Evolutionary conservation across 2,113 vertebrate genomes (phyloP), one percentile per base, ranked within the genome.

Genomic region (Fukomys damarensis): DNA sequence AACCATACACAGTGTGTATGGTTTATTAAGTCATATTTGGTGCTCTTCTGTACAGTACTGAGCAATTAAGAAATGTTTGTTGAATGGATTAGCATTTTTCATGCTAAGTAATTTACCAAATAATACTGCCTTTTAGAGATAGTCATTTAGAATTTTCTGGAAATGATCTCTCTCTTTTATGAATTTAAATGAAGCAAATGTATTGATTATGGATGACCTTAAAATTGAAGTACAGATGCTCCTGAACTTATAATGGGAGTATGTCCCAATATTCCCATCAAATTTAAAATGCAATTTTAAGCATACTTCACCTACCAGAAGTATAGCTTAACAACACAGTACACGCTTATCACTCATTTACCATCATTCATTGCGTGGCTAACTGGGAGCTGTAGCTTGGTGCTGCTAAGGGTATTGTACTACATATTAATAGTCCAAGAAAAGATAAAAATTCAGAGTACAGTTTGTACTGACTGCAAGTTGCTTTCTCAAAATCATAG

Each of bases 1-100:
- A n/a, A n/a, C n/a, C n/a, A n/a, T n/a, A n/a, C n/a, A n/a, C n/a
- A n/a, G n/a, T 92, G 10, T 91, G 76, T 43, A 38, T 80, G 38
- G n/a, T 65, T 95, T 95, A 88, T 88, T 83, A 83, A 95, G 46
- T 92, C 32, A 10, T 88, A 43, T 46, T 79, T 94, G 52, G 49
- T 77, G 6, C 14, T 79, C 16, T 63, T 88, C 89, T 77, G 43
- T 87, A 56, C 16, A 49, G 41, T 86, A 56, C 11, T 13, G 49
- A 85, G 14, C 81, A 95, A 58, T 89, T 86, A 77, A 70, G 72
- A 86, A 89, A 86, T 89, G 7, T 76, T 95, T 66, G 9, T 59
- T 94, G 89, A 63, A 79, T 58, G 24, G 35, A 58, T 91, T 61
- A 85, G 49, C 5, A 76, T 49, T 76, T 49, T 46, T 41, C 12